Evolutionary conservation across 2,888 invertebrate genomes (phyloP), one percentile per base, ranked within the genome.

Genomic region (Aleiodes alternator): DNA sequence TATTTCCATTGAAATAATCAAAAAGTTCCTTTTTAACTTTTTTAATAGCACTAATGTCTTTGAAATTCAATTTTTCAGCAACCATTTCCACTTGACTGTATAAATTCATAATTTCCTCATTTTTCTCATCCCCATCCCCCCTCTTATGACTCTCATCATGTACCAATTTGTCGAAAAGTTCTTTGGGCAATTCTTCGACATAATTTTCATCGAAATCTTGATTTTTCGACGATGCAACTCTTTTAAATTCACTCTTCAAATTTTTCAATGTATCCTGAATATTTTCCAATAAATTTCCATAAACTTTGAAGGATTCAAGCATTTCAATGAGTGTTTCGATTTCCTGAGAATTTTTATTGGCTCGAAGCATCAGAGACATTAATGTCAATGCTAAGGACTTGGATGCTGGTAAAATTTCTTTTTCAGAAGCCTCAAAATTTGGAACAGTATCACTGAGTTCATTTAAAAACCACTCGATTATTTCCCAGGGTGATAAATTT

Each of bases 401-500:
- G 0, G 72, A 43, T 0, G 55, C 12, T 16, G 72, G 64, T 31
- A 55, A 55, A 5, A 43, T 23, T 29, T 7, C 14, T 38, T n/a
- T 53, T 3, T 11, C 4, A 3, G 66, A 16, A 51, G 16, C 23
- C 4, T 66, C 73, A 38, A 38, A 11, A 6, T 59, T 73, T 3
- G 79, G 76, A 0, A 34, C 31, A 31, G 74, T 57, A n/a, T 76
- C 76, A 16, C 61, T 61, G 6, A 79, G 43, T 69, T 88, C 88
- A 43, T 81, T 80, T 16, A 88, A 69, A 48, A 88, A 84, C 88
- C 88, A 88, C 4, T 81, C 66, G 23, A 88, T 76, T 75, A 84
- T 78, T 14, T 79, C 78, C 0, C 68, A 57, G 14, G 84, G 34
- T 12, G 78, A 71, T 5, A 80, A 69, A 38, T 74, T 73, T 6